phyloP scores from a whole-genome alignment of 2,113 vertebrate species.

The Apteryx mantelli region DNA sequence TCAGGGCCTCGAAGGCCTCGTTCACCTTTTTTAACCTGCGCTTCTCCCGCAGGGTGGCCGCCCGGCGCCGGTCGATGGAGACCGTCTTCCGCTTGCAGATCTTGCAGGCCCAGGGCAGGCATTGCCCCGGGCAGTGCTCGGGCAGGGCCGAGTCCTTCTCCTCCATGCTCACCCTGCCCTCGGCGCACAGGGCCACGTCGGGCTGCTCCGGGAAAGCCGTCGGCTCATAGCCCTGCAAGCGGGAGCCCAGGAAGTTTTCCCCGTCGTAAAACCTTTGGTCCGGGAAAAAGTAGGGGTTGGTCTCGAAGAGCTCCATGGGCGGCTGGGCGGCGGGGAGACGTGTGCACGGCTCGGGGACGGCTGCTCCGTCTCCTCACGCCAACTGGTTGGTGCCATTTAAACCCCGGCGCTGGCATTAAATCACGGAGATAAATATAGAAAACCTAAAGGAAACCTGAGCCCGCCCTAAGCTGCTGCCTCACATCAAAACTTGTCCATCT shows the following conservation, averaged over 20 bases:
- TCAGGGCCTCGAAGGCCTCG: slow-evolving; percentile 96
- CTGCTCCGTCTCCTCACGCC: slow-evolving; percentile 80
- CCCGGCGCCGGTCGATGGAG: slow-evolving; percentile 91
- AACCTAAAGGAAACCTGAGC: slow-evolving; percentile 93
- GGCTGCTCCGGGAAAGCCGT: slow-evolving; percentile 85
- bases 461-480: slow-evolving; percentile 97
- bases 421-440: slow-evolving; percentile 99
- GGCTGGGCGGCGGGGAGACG: slow-evolving; percentile 27
- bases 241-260: slow-evolving; percentile 89
- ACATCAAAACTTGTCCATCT: slow-evolving; percentile 95
- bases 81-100: slow-evolving; percentile 95
- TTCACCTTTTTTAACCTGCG: slow-evolving; percentile 97
- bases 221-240: slow-evolving; percentile 86
- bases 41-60: slow-evolving; percentile 94
- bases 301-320: slow-evolving; percentile 97
- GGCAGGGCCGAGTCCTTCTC: slow-evolving; percentile 87
- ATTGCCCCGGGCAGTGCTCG: slow-evolving; percentile 93
- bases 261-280: slow-evolving; percentile 96
- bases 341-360: slow-evolving; percentile 77
- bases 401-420: slow-evolving; percentile 95
- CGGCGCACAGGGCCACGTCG: slow-evolving; percentile 84
- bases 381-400: slow-evolving; percentile 98
- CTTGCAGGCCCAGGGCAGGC: slow-evolving; percentile 97
- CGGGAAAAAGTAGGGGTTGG: slow-evolving; percentile 94
- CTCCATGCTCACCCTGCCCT: slow-evolving; percentile 78